These are phyloP conservation scores for Netelia fuscicornis DNA, from an alignment of 2,888 invertebrate genomes.

Conservation along the genomic window DNA sequence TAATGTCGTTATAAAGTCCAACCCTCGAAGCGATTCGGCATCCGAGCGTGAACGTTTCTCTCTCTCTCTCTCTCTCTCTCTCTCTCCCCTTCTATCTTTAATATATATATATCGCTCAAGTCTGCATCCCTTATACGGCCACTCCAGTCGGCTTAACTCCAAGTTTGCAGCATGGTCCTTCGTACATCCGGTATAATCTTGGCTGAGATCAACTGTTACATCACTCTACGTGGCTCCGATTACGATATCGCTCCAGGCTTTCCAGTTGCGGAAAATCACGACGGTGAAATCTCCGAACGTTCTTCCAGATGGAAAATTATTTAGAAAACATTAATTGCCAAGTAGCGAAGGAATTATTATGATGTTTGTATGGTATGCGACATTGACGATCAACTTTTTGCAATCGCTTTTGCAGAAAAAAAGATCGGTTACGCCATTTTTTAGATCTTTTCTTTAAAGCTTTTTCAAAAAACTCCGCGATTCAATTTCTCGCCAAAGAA, in stretches of 20 bases:
- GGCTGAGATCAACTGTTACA: slow-evolving; percentile 47
- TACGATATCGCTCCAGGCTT: slow-evolving; percentile 34
- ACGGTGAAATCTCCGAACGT: not conserved
- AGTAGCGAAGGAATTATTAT: too few species aligned
- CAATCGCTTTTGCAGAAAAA: too few species aligned
- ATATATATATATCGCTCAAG: not conserved
- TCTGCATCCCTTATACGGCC: slow-evolving; percentile 12
- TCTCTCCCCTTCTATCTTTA: not conserved
- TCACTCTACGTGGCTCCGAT: slow-evolving; percentile 30
- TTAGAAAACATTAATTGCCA: too few species aligned
- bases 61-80: not conserved
- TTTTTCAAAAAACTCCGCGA: too few species aligned
- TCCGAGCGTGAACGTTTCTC: slow-evolving; percentile 29
- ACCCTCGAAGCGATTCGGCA: slow-evolving; percentile 55
- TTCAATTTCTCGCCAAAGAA: too few species aligned
- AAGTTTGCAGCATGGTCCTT: slow-evolving; percentile 48
- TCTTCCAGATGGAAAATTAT: not conserved
- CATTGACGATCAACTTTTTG: too few species aligned
- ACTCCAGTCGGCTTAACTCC: slow-evolving; percentile 44
- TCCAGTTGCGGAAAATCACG: not conserved
- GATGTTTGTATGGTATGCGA: too few species aligned
- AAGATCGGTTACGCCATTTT: too few species aligned
- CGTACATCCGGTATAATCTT: slow-evolving; percentile 49
- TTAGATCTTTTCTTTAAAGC: too few species aligned
- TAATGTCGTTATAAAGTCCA: slow-evolving; percentile 64